Conservation (phyloP, 2,888 invertebrate species). For the Plutella xylostella region DNA sequence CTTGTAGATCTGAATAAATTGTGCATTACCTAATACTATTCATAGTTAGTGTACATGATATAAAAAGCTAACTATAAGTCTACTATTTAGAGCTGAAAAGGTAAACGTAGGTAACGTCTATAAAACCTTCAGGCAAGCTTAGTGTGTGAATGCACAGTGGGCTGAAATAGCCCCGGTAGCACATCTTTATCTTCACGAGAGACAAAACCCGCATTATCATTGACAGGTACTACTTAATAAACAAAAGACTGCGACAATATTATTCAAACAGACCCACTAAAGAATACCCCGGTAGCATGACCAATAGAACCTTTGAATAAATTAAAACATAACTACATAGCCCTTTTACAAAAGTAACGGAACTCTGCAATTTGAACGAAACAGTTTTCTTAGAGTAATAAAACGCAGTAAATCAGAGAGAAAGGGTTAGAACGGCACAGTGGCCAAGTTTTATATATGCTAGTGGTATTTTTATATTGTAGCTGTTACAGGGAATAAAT, state of each 20-base stretch:
- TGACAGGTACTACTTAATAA: background rate
- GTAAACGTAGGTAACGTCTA: no score
- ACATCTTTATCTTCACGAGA: no score
- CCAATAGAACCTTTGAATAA: conserved; percentile 28
- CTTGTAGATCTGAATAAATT: no score
- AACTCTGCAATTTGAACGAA: conserved; percentile 7
- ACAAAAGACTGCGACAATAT: no score
- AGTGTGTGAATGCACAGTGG: no score
- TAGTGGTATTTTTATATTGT: background rate
- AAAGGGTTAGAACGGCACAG: conserved; percentile 37
- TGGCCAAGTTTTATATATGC: conserved; percentile 37
- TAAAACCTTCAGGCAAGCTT: no score
- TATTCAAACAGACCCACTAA: background rate
- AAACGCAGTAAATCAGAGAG: conserved; percentile 26
- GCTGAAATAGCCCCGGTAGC: no score
- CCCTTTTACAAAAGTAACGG: conserved; percentile 24
- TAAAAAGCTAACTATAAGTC: no score
- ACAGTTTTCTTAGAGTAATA: conserved; percentile 25
- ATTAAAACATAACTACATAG: no score
- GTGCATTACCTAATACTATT: no score
- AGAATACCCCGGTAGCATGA: background rate
- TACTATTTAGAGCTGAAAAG: no score
- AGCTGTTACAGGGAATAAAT: background rate
- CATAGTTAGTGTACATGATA: no score
- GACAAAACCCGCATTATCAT: background rate